phyloP scores from a whole-genome alignment of 2,113 vertebrate species.

The Paraplagusia blochii region DNA sequence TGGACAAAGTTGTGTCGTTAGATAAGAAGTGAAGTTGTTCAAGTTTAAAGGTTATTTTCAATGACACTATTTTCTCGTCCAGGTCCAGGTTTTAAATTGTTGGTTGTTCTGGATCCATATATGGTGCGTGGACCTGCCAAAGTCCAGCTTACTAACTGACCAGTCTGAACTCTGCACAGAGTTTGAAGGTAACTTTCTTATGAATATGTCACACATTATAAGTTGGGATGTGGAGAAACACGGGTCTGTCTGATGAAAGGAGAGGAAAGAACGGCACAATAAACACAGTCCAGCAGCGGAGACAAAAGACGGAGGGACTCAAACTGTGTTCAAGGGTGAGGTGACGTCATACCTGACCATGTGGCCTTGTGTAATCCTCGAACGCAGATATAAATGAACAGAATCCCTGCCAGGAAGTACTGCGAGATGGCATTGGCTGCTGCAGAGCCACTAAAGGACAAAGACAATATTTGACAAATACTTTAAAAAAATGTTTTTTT shows the following conservation, averaged over 20 bases:
- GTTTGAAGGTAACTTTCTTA: conserved; percentile 20
- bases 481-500: no score
- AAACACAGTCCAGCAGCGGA: not conserved
- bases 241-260: conserved; percentile 1
- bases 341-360: conserved; percentile 80
- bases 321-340: not conserved
- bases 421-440: conserved; percentile 85
- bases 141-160: not conserved
- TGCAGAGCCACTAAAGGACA: conserved; percentile 82
- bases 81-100: no score
- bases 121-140: no score
- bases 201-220: conserved; percentile 37
- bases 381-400: conserved; percentile 77
- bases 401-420: conserved; percentile 75
- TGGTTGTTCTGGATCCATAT: no score
- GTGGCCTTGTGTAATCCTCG: conserved; percentile 82
- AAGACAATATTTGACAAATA: not conserved
- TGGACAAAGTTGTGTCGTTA: no score
- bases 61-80: no score
- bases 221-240: not conserved
- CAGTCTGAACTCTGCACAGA: not conserved
- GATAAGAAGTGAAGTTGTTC: no score
- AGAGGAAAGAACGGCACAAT: not conserved
- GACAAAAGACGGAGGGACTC: not conserved
- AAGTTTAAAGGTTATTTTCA: no score